Conservation (phyloP, 2,888 invertebrate genomes). For the Calephelis perditalis region DNA sequence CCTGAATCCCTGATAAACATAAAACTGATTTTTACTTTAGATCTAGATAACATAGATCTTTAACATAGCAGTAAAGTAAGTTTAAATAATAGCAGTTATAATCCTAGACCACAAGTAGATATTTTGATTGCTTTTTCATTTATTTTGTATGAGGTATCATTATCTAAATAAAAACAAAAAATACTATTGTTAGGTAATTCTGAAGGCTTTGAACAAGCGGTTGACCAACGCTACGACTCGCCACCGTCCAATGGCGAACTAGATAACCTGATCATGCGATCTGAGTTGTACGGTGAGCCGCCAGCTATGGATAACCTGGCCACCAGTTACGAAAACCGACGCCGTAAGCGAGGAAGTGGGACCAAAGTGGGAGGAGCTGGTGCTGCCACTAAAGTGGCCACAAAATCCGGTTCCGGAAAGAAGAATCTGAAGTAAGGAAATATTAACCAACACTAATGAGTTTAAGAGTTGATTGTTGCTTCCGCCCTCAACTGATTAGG, state of each 20-base stretch:
- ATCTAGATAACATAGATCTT: too few relatives aligned
- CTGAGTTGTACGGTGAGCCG: slow-evolving; percentile 80
- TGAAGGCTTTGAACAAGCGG: slow-evolving; percentile 61
- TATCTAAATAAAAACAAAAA: too few relatives aligned
- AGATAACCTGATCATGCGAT: slow-evolving; percentile 80
- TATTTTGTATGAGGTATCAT: too few relatives aligned
- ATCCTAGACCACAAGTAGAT: too few relatives aligned
- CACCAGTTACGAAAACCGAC: slow-evolving; percentile 55
- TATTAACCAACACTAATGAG: neutral
- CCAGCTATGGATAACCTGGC: slow-evolving; percentile 68
- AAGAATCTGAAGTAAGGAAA: slow-evolving; percentile 66
- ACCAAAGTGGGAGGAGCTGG: slow-evolving; percentile 69
- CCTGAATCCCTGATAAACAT: too few relatives aligned
- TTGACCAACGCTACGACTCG: slow-evolving; percentile 61
- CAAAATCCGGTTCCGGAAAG: slow-evolving; percentile 66
- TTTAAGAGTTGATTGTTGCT: too few relatives aligned
- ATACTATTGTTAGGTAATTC: slow-evolving; percentile 48
- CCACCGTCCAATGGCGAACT: slow-evolving; percentile 61
- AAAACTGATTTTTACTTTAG: too few relatives aligned
- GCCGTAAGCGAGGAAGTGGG: slow-evolving; percentile 67
- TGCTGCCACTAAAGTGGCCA: slow-evolving; percentile 69
- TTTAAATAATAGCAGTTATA: too few relatives aligned
- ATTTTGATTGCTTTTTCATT: too few relatives aligned
- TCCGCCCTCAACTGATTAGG: too few relatives aligned
- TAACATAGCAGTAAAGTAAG: too few relatives aligned